These are phyloP conservation scores for Miniopterus natalensis DNA, from an alignment of 2,113 vertebrate genomes.

Conservation along the genomic window DNA sequence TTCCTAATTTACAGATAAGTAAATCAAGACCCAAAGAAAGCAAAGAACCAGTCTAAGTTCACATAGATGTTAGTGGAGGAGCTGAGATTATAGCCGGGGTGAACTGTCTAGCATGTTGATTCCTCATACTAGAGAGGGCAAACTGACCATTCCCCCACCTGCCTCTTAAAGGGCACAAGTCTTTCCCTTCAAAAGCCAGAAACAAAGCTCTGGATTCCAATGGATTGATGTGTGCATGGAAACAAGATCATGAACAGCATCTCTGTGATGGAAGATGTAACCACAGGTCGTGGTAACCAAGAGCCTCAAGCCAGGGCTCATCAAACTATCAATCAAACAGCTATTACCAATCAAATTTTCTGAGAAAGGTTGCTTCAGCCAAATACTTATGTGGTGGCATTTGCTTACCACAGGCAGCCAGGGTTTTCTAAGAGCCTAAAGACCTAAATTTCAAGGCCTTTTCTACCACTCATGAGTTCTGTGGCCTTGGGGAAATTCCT, in stretches of 20 bases:
- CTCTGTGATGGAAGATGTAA: neutral
- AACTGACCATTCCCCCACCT: neutral
- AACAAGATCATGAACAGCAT: neutral
- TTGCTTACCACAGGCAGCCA: neutral
- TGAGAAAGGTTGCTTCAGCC: neutral
- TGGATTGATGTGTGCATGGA: neutral
- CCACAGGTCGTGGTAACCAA: neutral
- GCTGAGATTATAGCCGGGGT: neutral
- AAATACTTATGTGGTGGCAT: neutral
- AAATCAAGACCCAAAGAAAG: neutral
- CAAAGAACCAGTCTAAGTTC: neutral
- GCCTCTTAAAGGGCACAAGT: neutral
- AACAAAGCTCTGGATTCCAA: slow-evolving; percentile 12
- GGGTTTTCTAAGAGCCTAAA: neutral
- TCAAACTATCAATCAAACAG: neutral
- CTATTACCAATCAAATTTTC: neutral
- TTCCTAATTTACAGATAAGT: neutral
- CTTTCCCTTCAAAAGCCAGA: slow-evolving; percentile 10
- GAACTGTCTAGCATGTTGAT: neutral
- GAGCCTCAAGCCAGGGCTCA: neutral
- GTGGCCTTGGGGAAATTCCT: neutral
- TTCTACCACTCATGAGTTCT: neutral
- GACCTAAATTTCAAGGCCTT: neutral
- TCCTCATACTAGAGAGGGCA: neutral
- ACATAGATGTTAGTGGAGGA: neutral